Conservation (phyloP, 2,888 invertebrate genomes). For the Rotaria magnacalcarata region DNA sequence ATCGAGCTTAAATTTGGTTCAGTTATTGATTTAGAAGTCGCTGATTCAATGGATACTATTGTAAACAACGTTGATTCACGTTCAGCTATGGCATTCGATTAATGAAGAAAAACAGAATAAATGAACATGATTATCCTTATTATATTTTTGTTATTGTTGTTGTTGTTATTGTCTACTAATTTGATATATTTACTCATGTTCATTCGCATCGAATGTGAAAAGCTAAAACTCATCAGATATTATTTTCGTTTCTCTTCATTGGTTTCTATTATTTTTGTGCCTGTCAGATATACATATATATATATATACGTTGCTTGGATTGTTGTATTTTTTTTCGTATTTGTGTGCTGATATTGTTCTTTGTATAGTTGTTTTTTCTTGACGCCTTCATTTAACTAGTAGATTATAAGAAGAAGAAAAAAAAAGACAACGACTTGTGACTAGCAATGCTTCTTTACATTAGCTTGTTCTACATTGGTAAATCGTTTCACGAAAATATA, state of each 20-base stretch:
- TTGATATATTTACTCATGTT: slow-evolving; percentile 1
- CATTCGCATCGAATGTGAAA: slow-evolving; percentile 16
- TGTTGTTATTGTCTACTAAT: not conserved
- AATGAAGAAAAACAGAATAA: not conserved
- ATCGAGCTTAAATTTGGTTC: not conserved
- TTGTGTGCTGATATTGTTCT: not conserved
- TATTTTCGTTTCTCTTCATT: not conserved
- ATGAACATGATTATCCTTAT: not conserved
- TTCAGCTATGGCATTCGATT: slow-evolving; percentile 3
- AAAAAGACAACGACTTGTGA: not conserved
- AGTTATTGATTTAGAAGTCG: not conserved
- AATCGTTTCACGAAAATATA: not conserved
- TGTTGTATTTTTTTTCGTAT: not conserved
- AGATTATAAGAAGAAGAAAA: not conserved
- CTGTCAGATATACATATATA: not conserved
- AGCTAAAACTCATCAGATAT: not conserved
- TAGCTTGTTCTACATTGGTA: not conserved
- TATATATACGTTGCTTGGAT: not conserved
- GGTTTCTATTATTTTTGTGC: not conserved
- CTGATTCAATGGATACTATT: slow-evolving; percentile 26
- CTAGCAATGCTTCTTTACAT: not conserved
- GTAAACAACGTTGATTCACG: slow-evolving; percentile 2
- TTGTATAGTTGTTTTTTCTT: not conserved
- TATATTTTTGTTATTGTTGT: no score
- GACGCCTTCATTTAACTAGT: not conserved